Evolutionary conservation across 2,888 invertebrate genomes (phyloP).

Genomic region (Dexiosoma caninum): DNA sequence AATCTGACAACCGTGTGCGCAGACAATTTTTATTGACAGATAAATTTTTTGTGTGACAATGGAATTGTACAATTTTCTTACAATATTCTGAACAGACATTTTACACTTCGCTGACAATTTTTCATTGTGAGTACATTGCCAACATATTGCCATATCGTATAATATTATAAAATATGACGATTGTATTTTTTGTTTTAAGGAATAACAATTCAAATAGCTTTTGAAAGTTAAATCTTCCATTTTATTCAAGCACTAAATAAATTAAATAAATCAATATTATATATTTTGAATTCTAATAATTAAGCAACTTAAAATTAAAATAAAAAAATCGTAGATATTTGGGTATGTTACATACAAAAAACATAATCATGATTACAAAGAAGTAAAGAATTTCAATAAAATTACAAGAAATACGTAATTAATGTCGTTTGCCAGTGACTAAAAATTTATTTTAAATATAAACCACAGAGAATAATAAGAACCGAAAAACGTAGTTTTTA

Average conservation of each 20-base stretch:
- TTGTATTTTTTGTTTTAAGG: too few species aligned
- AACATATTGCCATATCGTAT: too few species aligned
- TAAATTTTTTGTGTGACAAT: too few species aligned
- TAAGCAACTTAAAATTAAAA: background rate
- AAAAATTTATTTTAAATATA: constrained; percentile 64
- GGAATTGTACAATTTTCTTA: too few species aligned
- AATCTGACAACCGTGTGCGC: too few species aligned
- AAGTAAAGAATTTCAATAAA: constrained; percentile 51
- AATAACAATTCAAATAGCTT: background rate
- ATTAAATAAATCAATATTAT: background rate
- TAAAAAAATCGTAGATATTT: constrained; percentile 38
- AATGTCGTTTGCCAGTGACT: constrained; percentile 75
- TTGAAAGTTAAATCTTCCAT: background rate
- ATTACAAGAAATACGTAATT: constrained; percentile 55
- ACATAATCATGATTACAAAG: constrained; percentile 54
- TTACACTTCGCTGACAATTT: too few species aligned
- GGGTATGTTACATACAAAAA: constrained; percentile 58
- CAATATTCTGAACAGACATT: too few species aligned
- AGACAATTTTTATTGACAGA: too few species aligned
- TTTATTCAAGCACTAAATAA: background rate
- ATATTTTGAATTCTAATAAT: background rate
- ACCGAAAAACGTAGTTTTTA: constrained; percentile 49
- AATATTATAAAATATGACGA: too few species aligned
- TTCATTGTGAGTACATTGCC: too few species aligned
- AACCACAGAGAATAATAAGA: constrained; percentile 18